phyloP scores from a whole-genome alignment of 2,888 invertebrate genomes.

The Cryptus viduatorius region DNA sequence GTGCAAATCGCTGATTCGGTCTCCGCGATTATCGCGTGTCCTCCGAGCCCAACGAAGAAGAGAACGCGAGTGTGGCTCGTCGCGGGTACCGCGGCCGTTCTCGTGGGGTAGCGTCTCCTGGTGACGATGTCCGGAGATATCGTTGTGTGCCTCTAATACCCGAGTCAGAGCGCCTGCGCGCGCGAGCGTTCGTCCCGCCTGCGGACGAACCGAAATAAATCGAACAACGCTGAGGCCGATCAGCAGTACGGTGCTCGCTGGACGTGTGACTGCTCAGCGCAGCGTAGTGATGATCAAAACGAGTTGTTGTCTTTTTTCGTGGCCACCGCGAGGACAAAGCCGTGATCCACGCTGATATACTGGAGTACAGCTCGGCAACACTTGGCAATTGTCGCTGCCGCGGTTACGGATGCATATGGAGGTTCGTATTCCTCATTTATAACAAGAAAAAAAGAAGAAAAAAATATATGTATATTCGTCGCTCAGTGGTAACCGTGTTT shows the following conservation, averaged over 20 bases:
- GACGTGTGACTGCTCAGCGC: conserved; percentile 76
- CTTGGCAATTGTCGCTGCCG: conserved; percentile 78
- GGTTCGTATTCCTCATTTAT: conserved; percentile 76
- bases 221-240: conserved; percentile 81
- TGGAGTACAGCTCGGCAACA: conserved; percentile 72
- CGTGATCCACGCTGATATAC: conserved; percentile 77
- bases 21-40: neutral
- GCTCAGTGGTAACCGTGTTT: conserved; percentile 49
- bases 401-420: conserved; percentile 84
- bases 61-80: conserved; percentile 3
- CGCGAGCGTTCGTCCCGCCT: conserved; percentile 76
- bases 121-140: conserved; percentile 78
- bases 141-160: conserved; percentile 34
- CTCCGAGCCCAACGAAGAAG: neutral
- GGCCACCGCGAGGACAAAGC: conserved; percentile 81
- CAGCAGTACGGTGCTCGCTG: conserved; percentile 78
- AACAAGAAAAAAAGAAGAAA: conserved; percentile 11
- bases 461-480: conserved; percentile 2
- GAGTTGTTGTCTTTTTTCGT: conserved; percentile 81
- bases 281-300: conserved; percentile 82
- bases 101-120: conserved; percentile 72
- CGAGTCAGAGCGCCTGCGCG: conserved; percentile 76
- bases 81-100: conserved; percentile 3
- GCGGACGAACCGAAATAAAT: conserved; percentile 84
- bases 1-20: neutral